These are phyloP conservation scores for Pseudochaenichthys georgianus DNA, from an alignment of 2,797 vertebrate species.

Conservation along the genomic window DNA sequence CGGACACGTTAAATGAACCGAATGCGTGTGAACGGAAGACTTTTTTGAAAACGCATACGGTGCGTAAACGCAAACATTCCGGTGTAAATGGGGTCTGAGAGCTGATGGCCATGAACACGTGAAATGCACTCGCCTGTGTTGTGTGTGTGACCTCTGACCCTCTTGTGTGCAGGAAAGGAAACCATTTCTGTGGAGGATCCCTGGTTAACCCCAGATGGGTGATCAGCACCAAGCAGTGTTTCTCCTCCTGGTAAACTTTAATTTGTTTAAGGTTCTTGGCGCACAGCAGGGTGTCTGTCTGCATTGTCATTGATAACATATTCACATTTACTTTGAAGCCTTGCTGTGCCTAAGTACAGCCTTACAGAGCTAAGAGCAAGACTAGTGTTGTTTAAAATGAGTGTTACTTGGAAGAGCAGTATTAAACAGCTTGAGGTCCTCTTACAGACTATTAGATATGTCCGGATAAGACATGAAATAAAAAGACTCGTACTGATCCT, in stretches of 20 bases:
- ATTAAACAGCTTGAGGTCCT: not conserved
- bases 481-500: not conserved
- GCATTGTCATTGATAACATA: not conserved
- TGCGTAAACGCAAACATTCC: too few species aligned
- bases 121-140: slow-evolving; percentile 11
- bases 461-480: not conserved
- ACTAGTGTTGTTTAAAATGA: not conserved
- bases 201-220: slow-evolving; percentile 95
- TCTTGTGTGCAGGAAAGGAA: slow-evolving; percentile 85
- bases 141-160: slow-evolving; percentile 44
- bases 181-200: slow-evolving; percentile 96
- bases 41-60: too few species aligned
- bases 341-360: not conserved
- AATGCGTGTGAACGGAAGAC: too few species aligned
- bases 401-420: not conserved
- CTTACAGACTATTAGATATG: not conserved
- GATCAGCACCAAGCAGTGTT: slow-evolving; percentile 96
- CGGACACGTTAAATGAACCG: too few species aligned
- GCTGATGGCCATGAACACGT: slow-evolving; percentile 1
- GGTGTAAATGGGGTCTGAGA: too few species aligned
- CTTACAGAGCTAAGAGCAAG: not conserved
- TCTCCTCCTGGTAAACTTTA: slow-evolving; percentile 93
- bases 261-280: slow-evolving; percentile 13
- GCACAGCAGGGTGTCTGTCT: not conserved
- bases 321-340: not conserved